Conservation (phyloP, 2,797 vertebrate genomes). For the Hafferia zeledoni region DNA sequence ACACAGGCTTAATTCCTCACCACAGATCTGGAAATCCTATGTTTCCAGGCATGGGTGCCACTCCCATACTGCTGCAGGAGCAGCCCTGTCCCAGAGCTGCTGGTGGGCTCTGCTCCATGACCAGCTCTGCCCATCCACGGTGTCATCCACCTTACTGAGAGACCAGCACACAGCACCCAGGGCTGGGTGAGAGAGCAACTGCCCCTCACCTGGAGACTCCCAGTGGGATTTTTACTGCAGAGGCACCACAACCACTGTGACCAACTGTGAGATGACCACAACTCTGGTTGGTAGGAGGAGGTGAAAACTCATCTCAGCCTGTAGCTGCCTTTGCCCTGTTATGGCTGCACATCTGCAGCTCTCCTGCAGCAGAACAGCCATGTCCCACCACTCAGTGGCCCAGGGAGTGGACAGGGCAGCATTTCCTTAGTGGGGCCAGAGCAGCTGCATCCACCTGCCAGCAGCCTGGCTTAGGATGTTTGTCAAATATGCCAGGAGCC, state of each 20-base stretch:
- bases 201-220: neutral
- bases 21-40: neutral
- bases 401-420: neutral
- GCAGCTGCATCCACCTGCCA: neutral
- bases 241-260: neutral
- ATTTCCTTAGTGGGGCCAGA: neutral
- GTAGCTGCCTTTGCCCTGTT: neutral
- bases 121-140: neutral
- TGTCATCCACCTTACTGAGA: fast-evolving
- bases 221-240: fast-evolving
- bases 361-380: neutral
- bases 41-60: neutral
- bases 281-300: neutral
- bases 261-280: neutral
- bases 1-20: neutral
- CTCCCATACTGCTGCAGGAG: neutral
- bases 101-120: fast-evolving
- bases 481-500: neutral
- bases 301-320: neutral
- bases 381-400: neutral
- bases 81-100: neutral
- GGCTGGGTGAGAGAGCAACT: neutral
- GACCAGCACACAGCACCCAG: fast-evolving
- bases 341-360: neutral
- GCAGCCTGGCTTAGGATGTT: neutral